Evolutionary conservation across 2,113 vertebrate species (phyloP).

Genomic region (western clawed frog (Xenopus tropicalis)): UCB_Xtro_10.0 CM004447.2:61971501-61972000

Average conservation of each 20-base stretch:
- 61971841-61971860: background rate
- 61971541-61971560: background rate
- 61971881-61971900: too few relatives aligned
- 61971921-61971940: too few relatives aligned
- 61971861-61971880: background rate
- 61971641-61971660: slow-evolving; percentile 12
- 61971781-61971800: background rate
- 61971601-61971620: background rate
- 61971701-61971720: slow-evolving; percentile 3
- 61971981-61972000: too few relatives aligned
- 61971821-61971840: background rate
- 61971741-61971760: background rate
- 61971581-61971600: slow-evolving; percentile 12
- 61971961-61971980: too few relatives aligned
- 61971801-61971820: slow-evolving; percentile 3
- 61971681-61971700: background rate
- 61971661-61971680: slow-evolving; percentile 1
- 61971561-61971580: background rate
- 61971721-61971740: background rate
- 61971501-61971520: slow-evolving; percentile 3
- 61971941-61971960: too few relatives aligned
- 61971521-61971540: background rate
- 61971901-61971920: background rate
- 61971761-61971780: background rate
- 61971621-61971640: background rate